Evolutionary conservation across 2,797 vertebrate species (phyloP), one percentile per base, ranked within the genome.

Genomic region (Orientallactaga sibirica): DNA sequence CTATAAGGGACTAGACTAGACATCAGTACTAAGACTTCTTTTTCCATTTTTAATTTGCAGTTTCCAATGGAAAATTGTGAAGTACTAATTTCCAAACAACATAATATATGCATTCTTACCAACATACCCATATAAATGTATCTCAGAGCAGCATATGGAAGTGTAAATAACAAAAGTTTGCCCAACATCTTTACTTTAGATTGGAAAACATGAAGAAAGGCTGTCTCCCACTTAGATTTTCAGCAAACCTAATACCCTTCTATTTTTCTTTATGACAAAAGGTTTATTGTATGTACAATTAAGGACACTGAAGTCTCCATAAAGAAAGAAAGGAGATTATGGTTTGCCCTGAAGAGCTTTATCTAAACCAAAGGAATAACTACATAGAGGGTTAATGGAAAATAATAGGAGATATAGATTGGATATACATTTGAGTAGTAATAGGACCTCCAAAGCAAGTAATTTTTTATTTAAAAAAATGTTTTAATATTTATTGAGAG

Each of bases 11-110:
- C 20, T 93, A n/a, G 0, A 25, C 3, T 61, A 88, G 27, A 37
- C 11, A 29, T 48, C 22, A 33, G 33, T 16, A 3, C 74, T 76
- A 68, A 16, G 0, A 7, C 0, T 55, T 61, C 37, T 86, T 80
- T 85, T 80, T 7, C 0, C 58, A 22, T 48, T 86, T 86, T 7
- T 70, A 33, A 74, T 67, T 78, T 90, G 1, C 16, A 2, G 7
- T 41, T 64, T 15, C 1, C 92, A 86, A 27, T 19, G 55, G 18
- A 43, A 93, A 84, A 33, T n/a, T 93, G 18, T 93, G 94, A 88
- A 33, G 16, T 87, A 41, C 19, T 48, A 4, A 76, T 81, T 95
- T 96, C 19, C 25, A 90, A 73, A 7, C 29, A 78, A 7, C 27
- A 95, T 20, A 66, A 2, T 37, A 70, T 27, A 29, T 84, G 22